Base-by-base conservation (phyloP, 2,113 vertebrate genomes). In the Atherinomorus stipes region DNA sequence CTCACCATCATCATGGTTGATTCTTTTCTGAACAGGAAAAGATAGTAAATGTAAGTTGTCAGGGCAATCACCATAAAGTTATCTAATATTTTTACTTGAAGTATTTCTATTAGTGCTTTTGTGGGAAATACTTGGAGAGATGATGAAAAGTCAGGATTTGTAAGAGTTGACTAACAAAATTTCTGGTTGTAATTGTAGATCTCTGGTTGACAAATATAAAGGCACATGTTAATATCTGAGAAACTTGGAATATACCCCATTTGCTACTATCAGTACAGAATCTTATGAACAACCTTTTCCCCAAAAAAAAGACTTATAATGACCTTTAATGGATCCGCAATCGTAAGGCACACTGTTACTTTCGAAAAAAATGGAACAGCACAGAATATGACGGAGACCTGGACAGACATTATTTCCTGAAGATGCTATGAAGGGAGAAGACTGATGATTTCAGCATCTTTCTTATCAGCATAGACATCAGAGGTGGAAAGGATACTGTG, bases 1-100 rank as follows among this genome's bases (percentile, higher is more conserved):
- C 57, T 45, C 82, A n/a, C n/a, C n/a, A 42, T 71, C 93, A 93
- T 94, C 64, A 22, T 93, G 80, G 51, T 56, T 13, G 62, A 49
- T 65, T 85, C 38, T 71, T 42, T 51, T 38, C 86, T 90, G 21
- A 2, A 83, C 59, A 71, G 51, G 74, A 49, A 61, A 58, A 34
- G 4, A 5, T 34, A 1, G 31, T 34, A 60, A 1, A 74, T 18
- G 2, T 21, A 31, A 11, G 3, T 47, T 2, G 26, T 60, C 13
- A 78, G 7, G 42, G 15, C 22, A 56, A 42, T 42, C 26, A 67
- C 26, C 4, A 60, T 7, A 45, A 68, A 76, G 22, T 7, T 22
- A 44, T 3, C 15, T 42, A 42, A 42, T 42, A 42, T 37, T 13
- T 42, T 11, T 4, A 13, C 40, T 13, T 9, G 1, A 15, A 18